Evolutionary conservation across 2,113 vertebrate species (phyloP).

Genomic region (Cettia cetti): DNA sequence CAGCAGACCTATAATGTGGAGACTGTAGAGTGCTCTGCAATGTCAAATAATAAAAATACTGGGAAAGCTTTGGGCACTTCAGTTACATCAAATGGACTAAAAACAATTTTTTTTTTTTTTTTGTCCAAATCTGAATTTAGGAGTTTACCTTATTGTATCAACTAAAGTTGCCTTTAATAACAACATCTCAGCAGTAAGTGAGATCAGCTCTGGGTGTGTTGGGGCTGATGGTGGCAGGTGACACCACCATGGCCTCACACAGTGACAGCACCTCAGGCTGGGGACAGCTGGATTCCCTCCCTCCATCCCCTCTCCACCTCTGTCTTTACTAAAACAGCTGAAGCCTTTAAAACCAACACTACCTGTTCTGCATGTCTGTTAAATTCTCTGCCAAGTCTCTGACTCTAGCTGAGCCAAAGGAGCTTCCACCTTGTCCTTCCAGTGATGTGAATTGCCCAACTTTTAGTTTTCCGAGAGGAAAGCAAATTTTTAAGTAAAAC

Average conservation of each 20-base stretch:
- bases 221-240: not conserved
- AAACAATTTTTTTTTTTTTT: not conserved
- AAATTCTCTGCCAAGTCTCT: constrained; percentile 15
- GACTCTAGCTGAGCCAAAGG: constrained; percentile 25
- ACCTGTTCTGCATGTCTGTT: constrained; percentile 4
- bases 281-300: constrained; percentile 43
- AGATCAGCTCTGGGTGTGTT: not conserved
- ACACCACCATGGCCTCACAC: not conserved
- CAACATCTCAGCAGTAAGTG: fast-evolving
- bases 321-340: not conserved
- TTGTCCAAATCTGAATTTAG: not conserved
- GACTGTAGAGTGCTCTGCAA: fast-evolving
- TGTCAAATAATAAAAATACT: too few relatives aligned
- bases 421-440: not conserved
- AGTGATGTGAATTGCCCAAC: not conserved
- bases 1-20: fast-evolving
- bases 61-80: too few relatives aligned
- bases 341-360: not conserved
- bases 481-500: not conserved
- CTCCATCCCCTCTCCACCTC: constrained; percentile 3
- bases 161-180: not conserved
- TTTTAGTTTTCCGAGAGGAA: not conserved
- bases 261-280: not conserved
- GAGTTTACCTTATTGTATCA: not conserved
- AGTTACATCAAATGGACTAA: not conserved